A percentile compares a stretch with the other conserved stretches of the same genome.
phyloP scores from a whole-genome alignment of 2,113 vertebrate species.

The Dissostichus mawsoni region DNA sequence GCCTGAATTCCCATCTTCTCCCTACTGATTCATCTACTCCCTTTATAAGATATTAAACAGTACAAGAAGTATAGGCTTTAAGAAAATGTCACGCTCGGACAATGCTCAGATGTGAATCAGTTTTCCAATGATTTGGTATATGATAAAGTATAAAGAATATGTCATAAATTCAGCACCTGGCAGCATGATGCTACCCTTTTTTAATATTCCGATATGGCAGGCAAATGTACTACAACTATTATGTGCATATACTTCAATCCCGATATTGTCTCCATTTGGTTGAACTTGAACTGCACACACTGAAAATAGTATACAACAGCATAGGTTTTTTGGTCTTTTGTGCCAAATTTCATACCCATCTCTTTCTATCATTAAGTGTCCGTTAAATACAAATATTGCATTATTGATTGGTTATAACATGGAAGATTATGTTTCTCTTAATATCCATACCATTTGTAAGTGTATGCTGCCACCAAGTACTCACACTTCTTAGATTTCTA shows the following conservation, averaged over 20 bases:
- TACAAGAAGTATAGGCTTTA: conserved; percentile 82
- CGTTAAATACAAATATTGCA: conserved; percentile 81
- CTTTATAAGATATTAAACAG: conserved; percentile 82
- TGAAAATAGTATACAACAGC: conserved; percentile 64
- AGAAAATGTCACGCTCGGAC: conserved; percentile 75
- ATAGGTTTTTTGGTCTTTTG: conserved; percentile 76
- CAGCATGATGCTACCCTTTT: conserved; percentile 75
- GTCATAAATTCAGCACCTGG: conserved; percentile 85
- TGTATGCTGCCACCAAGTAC: conserved; percentile 56
- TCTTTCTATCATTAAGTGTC: conserved; percentile 59
- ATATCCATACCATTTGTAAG: conserved; percentile 55
- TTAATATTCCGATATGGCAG: conserved; percentile 81
- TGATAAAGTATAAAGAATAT: conserved; percentile 82
- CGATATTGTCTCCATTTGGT: conserved; percentile 74
- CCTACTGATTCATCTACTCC: conserved; percentile 70
- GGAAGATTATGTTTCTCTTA: conserved; percentile 68
- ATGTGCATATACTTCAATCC: conserved; percentile 73
- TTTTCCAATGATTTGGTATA: conserved; percentile 77
- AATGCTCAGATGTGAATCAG: conserved; percentile 77
- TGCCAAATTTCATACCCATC: conserved; percentile 73
- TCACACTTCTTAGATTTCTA: conserved; percentile 49
- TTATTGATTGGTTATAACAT: conserved; percentile 66
- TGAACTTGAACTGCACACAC: conserved; percentile 70
- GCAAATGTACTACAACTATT: conserved; percentile 73
- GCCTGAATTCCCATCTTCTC: conserved; percentile 73